Evolutionary conservation across 23 tunicate genomes (phyloP).

Genomic region (Corella eumyota): DNA sequence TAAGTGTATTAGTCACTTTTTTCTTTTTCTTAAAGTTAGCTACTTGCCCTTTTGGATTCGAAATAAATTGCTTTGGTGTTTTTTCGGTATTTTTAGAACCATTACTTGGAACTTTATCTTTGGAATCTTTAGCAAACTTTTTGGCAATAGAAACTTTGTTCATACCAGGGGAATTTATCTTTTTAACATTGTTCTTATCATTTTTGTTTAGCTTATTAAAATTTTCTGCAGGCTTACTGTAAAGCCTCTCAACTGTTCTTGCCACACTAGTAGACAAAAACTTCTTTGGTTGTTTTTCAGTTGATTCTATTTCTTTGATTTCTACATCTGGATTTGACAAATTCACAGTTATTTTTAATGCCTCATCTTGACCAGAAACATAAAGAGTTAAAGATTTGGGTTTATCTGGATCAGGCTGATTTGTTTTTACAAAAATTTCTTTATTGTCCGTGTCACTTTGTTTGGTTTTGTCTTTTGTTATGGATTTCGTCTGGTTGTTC

Average conservation of each 20-base stretch:
- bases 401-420: slow-evolving; percentile 1
- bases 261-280: slow-evolving; percentile 1
- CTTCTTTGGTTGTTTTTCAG: no score
- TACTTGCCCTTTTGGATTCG: background rate
- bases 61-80: background rate
- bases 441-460: background rate
- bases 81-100: background rate
- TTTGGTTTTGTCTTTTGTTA: no score
- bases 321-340: slow-evolving; percentile 4
- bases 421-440: slow-evolving; percentile 1
- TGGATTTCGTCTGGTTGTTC: background rate
- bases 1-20: background rate
- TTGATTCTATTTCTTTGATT: no score
- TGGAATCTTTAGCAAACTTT: background rate
- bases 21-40: background rate
- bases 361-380: slow-evolving; percentile 67
- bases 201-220: no score
- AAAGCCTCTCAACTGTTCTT: background rate
- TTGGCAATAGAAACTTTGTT: background rate
- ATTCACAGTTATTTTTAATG: slow-evolving; percentile 45
- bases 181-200: background rate
- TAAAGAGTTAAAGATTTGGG: slow-evolving; percentile 29
- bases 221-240: no score
- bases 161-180: background rate
- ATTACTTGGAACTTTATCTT: background rate